Base-by-base conservation (phyloP, 2,888 invertebrate genomes). In the Conchocele bisecta region DNA sequence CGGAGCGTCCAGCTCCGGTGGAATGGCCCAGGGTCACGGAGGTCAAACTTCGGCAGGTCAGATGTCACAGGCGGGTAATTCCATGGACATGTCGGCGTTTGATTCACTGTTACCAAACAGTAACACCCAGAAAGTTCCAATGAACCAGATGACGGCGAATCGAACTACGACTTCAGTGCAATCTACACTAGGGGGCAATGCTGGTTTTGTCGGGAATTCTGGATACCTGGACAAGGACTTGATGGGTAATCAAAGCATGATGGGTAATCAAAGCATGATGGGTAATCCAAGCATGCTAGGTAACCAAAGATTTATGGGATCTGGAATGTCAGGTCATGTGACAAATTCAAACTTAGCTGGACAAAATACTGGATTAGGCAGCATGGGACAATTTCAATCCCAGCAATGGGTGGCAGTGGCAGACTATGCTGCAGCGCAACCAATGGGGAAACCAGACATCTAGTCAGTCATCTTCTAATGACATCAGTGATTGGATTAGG, bases 51-150 rank as follows among this genome's bases (percentile, higher is more conserved):
- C 35, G 11, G 22, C n/a, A 26, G 54, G 51, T 50, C 67, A 60
- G 29, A 61, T 29, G 33, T 28, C 65, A 31, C 37, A 31, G n/a
- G 15, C 41, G 1, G 61, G 39, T 54, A 68, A 72, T 24, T 46
- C 56, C 28, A 60, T 86, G n/a, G 83, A 89, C 64, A 48, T 88
- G 50, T 86, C 88, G 53, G 81, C 89, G 15, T 86, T 89, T 69
- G 88, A 89, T 73, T 80, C 53, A 42, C 72, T 89, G 42, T 50
- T 89, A 57, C 82, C 85, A 5, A 51, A 60, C 41, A 56, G 64
- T 15, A 63, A 73, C 22, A 79, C 81, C 31, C 60, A 70, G n/a
- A 83, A 76, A 57, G 33, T 56, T 39, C 42, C 83, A 15, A 66
- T 88, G 72, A 86, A 83, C 60, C 83, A 87, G 60, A 85, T 88